Evolutionary conservation across 2,797 vertebrate species (phyloP), one percentile per base, ranked within the genome.

Genomic region (Poecilia wingei): DNA sequence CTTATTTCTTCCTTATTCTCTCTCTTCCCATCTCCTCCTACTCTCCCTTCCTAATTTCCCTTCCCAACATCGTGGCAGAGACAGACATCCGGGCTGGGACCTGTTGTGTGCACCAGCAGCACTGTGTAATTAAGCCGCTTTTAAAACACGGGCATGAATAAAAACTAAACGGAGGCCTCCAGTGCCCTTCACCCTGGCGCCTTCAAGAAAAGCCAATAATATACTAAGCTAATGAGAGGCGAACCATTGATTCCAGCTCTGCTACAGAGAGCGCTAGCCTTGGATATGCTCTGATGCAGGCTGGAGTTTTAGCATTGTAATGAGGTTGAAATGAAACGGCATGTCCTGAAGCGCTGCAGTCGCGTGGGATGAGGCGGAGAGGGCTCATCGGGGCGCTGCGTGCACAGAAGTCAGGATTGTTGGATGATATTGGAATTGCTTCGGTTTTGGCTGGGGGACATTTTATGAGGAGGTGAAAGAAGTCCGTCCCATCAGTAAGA

Each of bases 221-320:
- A 92, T 91, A 90, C 92, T 93, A 91, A 90, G 91, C 92, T 94
- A 94, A 94, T 94, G 92, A 93, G 91, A 89, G 92, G 88, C 89
- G 68, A 87, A 80, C 81, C 90, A 93, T 92, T 92, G 92, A 93
- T 94, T 93, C 90, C 80, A 88, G 89, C 88, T 78, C 87, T 77
- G 87, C 91, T 92, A 87, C 88, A 84, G 83, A 91, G 90, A 81
- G 90, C 71, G 18, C 69, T 55, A 77, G 89, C 82, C 77, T 82
- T 87, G 91, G 91, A 88, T 91, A 75, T 87, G 91, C 91, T 92
- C 87, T 49, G 86, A 88, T 89, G 89, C 83, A 64, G 84, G 90
- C 89, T 88, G 87, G 87, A 91, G 91, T 87, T 92, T 90, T 78
- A 90, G 90, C 89, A 93, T 92, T 87, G 91, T 93, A 93, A 93